Percentiles rank a stretch among this genome's conserved stretches.
Conservation (phyloP, 2,888 invertebrate species). For the Lapara coniferarum region DNA sequence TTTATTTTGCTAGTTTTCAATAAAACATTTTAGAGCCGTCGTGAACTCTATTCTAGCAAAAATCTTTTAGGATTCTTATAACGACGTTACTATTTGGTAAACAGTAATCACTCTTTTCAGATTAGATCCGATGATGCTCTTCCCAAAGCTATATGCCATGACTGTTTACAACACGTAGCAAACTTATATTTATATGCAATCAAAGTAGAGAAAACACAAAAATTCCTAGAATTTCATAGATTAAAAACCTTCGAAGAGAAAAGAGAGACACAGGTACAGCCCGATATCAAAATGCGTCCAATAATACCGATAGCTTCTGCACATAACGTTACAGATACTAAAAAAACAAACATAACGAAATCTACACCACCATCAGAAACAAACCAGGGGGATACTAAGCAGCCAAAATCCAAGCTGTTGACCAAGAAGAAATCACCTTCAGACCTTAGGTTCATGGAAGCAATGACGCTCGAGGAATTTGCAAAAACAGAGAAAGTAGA, state of each 20-base stretch:
- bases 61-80: constrained; percentile 17
- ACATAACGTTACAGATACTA: constrained; percentile 47
- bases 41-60: no score
- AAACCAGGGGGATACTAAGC: constrained; percentile 66
- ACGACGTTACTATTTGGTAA: constrained; percentile 6
- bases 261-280: constrained; percentile 37
- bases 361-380: constrained; percentile 50
- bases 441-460: constrained; percentile 70
- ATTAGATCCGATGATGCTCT: constrained; percentile 70
- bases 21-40: not conserved
- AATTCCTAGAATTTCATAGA: constrained; percentile 73
- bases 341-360: constrained; percentile 37
- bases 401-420: constrained; percentile 42
- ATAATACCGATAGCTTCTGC: constrained; percentile 47
- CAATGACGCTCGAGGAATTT: constrained; percentile 75
- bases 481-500: constrained; percentile 67
- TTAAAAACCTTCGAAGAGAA: constrained; percentile 59
- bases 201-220: constrained; percentile 78
- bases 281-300: constrained; percentile 50
- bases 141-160: constrained; percentile 80
- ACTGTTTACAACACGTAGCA: constrained; percentile 74
- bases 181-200: constrained; percentile 68
- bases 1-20: not conserved
- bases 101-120: constrained; percentile 43
- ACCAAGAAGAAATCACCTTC: constrained; percentile 60